Conservation (phyloP, 2,797 vertebrate genomes). For the Diceros bicornis region DNA sequence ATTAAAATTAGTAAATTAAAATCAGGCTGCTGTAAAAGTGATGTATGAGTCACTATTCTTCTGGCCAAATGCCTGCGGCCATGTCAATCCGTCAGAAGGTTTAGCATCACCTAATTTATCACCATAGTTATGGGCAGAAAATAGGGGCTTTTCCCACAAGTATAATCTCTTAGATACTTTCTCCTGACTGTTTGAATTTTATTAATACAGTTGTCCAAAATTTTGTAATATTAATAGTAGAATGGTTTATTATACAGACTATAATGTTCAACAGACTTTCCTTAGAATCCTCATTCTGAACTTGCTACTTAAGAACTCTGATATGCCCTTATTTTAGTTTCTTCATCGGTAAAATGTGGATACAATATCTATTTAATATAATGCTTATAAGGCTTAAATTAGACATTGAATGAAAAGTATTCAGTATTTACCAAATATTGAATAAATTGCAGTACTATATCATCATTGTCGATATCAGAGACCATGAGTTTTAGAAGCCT, state of each 20-base stretch:
- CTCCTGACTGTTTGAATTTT: neutral
- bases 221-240: neutral
- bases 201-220: neutral
- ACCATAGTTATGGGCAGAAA: neutral
- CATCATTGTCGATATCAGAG: neutral
- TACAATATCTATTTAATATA: neutral
- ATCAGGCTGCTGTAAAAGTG: neutral
- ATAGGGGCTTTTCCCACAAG: neutral
- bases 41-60: neutral
- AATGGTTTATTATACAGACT: neutral
- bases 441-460: neutral
- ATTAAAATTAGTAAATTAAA: neutral
- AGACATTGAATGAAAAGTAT: neutral
- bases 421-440: neutral
- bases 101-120: neutral
- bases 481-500: neutral
- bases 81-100: neutral
- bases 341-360: neutral
- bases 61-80: neutral
- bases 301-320: neutral
- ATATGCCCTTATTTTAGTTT: neutral
- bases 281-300: neutral
- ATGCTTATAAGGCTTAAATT: neutral
- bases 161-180: neutral
- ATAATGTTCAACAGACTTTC: neutral